These are phyloP conservation scores for Lepus europaeus DNA, from an alignment of 2,113 vertebrate species.

Conservation along the genomic window DNA sequence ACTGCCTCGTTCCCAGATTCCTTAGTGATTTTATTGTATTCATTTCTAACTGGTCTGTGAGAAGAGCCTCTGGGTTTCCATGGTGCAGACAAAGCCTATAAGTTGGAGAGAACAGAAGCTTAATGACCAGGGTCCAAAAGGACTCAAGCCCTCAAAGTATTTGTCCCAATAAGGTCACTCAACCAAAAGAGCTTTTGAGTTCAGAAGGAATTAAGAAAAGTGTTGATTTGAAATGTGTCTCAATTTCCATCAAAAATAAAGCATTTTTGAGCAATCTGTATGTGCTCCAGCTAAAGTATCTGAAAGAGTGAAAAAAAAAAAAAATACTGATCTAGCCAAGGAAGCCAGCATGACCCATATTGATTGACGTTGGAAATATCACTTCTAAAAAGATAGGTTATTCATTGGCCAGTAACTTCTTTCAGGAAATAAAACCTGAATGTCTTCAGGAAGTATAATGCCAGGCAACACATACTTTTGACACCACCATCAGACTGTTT, in stretches of 20 bases:
- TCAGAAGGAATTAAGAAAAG: constrained; percentile 26
- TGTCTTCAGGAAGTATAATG: neutral
- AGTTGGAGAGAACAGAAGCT: neutral
- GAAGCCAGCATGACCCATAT: neutral
- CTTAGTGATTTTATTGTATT: neutral
- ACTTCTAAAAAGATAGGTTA: neutral
- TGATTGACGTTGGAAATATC: neutral
- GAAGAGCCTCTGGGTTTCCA: neutral
- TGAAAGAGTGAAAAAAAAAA: neutral
- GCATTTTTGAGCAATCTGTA: neutral
- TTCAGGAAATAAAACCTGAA: constrained; percentile 53
- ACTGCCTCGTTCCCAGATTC: neutral
- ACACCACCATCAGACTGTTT: neutral
- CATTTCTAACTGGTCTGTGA: neutral
- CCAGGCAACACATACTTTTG: neutral
- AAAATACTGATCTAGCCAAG: neutral
- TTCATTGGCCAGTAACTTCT: neutral
- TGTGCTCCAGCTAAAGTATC: neutral
- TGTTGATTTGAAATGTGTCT: constrained; percentile 30
- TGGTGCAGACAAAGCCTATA: neutral
- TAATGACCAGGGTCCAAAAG: neutral
- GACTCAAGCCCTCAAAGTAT: neutral
- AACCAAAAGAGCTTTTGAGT: neutral
- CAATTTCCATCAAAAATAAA: constrained; percentile 35
- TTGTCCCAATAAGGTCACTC: neutral